Evolutionary conservation across 2,888 invertebrate genomes (phyloP).

Genomic region (Dolichopus griseipennis): DNA sequence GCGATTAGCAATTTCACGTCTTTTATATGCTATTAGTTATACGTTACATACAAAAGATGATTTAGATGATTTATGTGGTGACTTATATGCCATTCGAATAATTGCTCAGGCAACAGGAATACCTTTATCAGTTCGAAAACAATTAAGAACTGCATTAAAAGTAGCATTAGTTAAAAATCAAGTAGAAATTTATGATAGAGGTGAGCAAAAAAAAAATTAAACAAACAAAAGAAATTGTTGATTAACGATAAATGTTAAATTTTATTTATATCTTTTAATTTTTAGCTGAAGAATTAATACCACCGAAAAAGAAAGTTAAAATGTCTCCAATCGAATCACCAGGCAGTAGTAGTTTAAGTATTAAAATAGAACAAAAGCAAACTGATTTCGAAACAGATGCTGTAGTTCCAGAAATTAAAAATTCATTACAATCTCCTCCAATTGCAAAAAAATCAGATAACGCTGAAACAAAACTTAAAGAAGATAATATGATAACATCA

Average conservation of each 20-base stretch:
- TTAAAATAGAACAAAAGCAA: neutral
- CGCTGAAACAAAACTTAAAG: neutral
- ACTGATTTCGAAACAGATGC: neutral
- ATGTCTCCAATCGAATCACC: slow-evolving; percentile 16
- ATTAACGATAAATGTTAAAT: too few relatives aligned
- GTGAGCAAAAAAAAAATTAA: slow-evolving; percentile 22
- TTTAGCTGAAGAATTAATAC: slow-evolving; percentile 21
- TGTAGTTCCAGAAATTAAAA: neutral
- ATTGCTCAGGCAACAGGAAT: slow-evolving; percentile 42
- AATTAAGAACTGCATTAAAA: slow-evolving; percentile 38
- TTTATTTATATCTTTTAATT: too few relatives aligned
- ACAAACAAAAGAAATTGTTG: neutral
- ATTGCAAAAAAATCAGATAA: neutral
- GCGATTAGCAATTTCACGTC: slow-evolving; percentile 40
- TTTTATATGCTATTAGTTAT: slow-evolving; percentile 42
- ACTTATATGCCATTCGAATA: slow-evolving; percentile 42
- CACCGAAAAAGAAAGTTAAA: slow-evolving; percentile 26
- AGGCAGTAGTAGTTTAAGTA: neutral
- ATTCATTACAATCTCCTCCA: neutral
- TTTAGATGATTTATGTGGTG: slow-evolving; percentile 42
- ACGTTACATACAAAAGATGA: slow-evolving; percentile 42
- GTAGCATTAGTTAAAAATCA: slow-evolving; percentile 37
- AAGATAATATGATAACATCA: neutral
- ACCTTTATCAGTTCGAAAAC: slow-evolving; percentile 40
- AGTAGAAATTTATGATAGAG: slow-evolving; percentile 35